These are phyloP conservation scores for Anhinga anhinga DNA, from an alignment of 2,113 vertebrate species.

Conservation along the genomic window DNA sequence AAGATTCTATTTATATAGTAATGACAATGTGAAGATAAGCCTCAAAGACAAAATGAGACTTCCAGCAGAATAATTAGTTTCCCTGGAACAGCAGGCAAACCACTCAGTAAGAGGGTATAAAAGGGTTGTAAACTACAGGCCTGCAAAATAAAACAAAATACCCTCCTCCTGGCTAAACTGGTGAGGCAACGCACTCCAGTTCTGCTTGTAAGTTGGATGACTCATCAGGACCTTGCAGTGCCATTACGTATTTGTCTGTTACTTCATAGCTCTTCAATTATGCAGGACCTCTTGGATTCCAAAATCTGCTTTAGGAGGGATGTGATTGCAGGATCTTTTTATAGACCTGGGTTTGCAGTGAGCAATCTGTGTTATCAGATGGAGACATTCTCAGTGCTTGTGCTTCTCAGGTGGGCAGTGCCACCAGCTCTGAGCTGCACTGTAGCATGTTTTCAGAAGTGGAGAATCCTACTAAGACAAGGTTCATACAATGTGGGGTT, in stretches of 20 bases:
- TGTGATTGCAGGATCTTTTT: neutral
- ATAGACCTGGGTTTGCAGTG: neutral
- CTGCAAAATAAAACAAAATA: neutral
- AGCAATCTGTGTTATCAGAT: neutral
- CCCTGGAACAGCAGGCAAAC: slow-evolving; percentile 24
- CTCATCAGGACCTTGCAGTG: neutral
- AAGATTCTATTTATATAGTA: slow-evolving; percentile 46
- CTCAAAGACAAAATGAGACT: slow-evolving; percentile 38
- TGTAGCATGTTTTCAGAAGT: neutral
- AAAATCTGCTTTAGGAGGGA: neutral
- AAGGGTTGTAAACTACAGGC: neutral
- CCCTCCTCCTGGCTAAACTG: neutral
- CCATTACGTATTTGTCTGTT: neutral
- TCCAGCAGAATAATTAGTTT: slow-evolving; percentile 18
- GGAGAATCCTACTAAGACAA: neutral
- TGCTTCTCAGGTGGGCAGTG: neutral
- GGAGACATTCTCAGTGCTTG: neutral
- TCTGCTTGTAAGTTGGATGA: neutral
- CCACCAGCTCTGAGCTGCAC: neutral
- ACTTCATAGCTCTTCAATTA: neutral
- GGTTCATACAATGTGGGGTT: accelerated
- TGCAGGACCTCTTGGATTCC: neutral
- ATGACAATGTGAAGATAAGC: slow-evolving; percentile 33
- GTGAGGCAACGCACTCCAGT: neutral
- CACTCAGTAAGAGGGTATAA: neutral